Evolutionary conservation across 2,113 vertebrate species (phyloP).

Genomic region (Galbula dea): DNA sequence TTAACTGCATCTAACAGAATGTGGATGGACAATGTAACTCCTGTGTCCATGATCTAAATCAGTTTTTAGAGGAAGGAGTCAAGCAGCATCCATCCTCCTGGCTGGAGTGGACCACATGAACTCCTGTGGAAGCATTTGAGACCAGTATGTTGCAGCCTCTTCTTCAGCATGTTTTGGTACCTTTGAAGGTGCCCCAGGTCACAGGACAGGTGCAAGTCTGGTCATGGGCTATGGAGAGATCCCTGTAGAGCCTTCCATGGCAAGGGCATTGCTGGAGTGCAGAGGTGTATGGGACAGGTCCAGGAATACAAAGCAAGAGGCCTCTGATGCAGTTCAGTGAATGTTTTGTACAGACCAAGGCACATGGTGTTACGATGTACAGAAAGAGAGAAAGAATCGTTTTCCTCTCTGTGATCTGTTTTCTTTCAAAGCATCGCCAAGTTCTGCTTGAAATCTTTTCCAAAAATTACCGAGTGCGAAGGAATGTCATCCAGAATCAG

Average conservation of each 20-base stretch:
- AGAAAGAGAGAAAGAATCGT: background rate
- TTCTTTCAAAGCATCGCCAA: slow-evolving; percentile 83
- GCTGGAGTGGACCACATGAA: background rate
- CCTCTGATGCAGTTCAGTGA: background rate
- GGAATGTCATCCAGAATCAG: slow-evolving; percentile 82
- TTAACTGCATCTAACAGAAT: background rate
- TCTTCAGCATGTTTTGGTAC: background rate
- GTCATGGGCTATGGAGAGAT: background rate
- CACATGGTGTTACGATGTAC: rapidly evolving
- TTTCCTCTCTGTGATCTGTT: background rate
- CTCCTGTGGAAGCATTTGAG: background rate
- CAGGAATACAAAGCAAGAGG: background rate
- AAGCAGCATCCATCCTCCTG: background rate
- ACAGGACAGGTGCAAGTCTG: background rate
- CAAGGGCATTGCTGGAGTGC: background rate
- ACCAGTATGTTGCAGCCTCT: background rate
- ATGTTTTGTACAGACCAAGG: background rate
- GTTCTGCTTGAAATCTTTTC: slow-evolving; percentile 91
- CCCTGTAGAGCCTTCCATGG: background rate
- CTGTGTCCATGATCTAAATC: background rate
- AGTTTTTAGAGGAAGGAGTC: background rate
- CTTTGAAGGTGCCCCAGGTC: background rate
- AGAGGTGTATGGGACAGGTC: background rate
- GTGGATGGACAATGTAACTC: background rate
- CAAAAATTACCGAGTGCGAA: slow-evolving; percentile 88